Evolutionary conservation across 2,888 invertebrate genomes (phyloP), one percentile per base, ranked within the genome.

Genomic region (Oligia strigilis): DNA sequence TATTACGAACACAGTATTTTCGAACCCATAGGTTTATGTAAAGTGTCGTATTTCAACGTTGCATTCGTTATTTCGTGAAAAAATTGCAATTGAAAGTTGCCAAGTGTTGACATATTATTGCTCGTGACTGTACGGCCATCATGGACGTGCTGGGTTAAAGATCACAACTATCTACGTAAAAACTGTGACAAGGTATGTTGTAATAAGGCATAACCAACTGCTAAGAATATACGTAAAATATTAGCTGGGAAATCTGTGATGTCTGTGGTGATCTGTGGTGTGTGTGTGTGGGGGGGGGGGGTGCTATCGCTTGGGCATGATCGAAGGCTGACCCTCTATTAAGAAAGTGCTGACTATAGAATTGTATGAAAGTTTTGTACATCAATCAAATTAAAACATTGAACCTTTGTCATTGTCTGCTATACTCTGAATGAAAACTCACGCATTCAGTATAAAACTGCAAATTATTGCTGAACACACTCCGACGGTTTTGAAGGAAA

Each of bases 61-160:
- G 29, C 29, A 29, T 29, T 29, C 29, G 1, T 29, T 29, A 29
- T 29, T 29, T 29, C 29, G 29, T 29, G 29, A 29, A 29, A 29
- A 29, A 29, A 29, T 29, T 29, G 29, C 29, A 29, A 29, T 29
- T 29, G 29, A 29, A 29, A 29, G 29, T 29, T 29, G 29, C 29
- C 29, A 29, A 29, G 29, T 29, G 29, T 29, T 29, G 29, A 29
- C 29, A 29, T 29, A 29, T 29, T 29, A 29, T 29, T 29, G 29
- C 29, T 29, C 29, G 29, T 29, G 29, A 29, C 29, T 29, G 29
- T 29, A 14, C 13, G 52, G n/a, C 58, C 58, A 65, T 73, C 29
- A 43, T 55, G 19, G 11, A 80, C 67, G 67, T 83, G 72, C n/a
- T 58, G 29, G 76, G 87, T 81, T 74, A 84, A 81, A 87, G 87